Evolutionary conservation across 2,797 vertebrate species (phyloP), one percentile per base, ranked within the genome.

Genomic region (Scomberomorus guttatus): DNA sequence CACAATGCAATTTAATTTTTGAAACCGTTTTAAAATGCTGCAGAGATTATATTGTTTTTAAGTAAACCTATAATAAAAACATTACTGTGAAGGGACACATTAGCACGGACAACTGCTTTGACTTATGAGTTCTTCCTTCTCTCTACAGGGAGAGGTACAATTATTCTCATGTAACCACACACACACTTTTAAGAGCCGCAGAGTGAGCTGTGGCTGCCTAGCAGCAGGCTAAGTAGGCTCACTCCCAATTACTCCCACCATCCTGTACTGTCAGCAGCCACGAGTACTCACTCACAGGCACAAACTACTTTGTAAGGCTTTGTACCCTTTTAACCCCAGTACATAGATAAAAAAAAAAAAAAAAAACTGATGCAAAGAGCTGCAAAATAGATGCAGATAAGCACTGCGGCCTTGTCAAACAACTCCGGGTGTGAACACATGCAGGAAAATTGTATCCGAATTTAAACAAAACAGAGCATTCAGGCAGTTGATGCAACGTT

Each of bases 201-300:
- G 13, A 67, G 58, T 79, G 77, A 90, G 72, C 65, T 48, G 72
- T 22, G 78, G 91, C 91, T 92, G 89, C 90, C 88, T 91, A 90
- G 92, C 90, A 93, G 90, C 89, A 63, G 71, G 81, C 83, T 74
- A 86, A 89, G 63, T 67, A 57, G 14, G 52, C 89, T 81, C 74
- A 78, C 57, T 77, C 78, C 80, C 74, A 86, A 77, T 88, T 78
- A 88, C 79, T 84, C 81, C 66, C 89, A 81, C 84, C 67, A 72
- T 77, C 52, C 71, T 78, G 77, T 62, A 17, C 62, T 12, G 81
- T 82, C 79, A 87, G 84, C 80, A 80, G 67, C 66, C 72, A 57
- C 0, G 42, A 71, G 63, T n/a, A 46, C 72, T 72, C 55, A 46
- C 59, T 84, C 37, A n/a, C 69, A 62, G 77, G 84, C 69, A 74